These are phyloP conservation scores for Riptortus pedestris DNA, from an alignment of 1,140 invertebrate genomes.

Conservation along the genomic window DNA sequence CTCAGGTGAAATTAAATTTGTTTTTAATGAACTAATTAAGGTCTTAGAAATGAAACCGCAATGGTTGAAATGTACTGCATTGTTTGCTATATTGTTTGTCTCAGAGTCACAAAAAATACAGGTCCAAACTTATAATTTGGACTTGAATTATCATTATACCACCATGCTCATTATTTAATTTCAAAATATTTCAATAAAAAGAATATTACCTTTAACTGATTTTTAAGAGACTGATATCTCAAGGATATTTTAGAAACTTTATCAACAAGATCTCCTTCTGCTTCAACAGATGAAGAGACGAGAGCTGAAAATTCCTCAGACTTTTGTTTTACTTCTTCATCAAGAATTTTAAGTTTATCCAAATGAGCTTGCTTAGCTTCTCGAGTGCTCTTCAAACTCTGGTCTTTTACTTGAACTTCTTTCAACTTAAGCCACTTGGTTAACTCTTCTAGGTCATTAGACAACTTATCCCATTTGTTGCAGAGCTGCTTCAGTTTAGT, in stretches of 20 bases:
- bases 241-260: slow-evolving; percentile 69
- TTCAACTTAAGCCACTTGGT: slow-evolving; percentile 74
- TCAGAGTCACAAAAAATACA: too few species aligned
- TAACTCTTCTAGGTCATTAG: slow-evolving; percentile 61
- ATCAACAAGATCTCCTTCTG: slow-evolving; percentile 61
- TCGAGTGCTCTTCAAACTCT: slow-evolving; percentile 74
- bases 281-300: slow-evolving; percentile 59
- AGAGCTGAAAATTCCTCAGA: slow-evolving; percentile 58
- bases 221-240: slow-evolving; percentile 75
- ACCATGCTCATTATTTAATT: too few species aligned
- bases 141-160: too few species aligned
- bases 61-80: too few species aligned
- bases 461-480: slow-evolving; percentile 67
- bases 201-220: slow-evolving; percentile 53
- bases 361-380: slow-evolving; percentile 72
- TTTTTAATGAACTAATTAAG: too few species aligned
- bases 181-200: too few species aligned
- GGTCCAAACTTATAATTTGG: too few species aligned
- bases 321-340: slow-evolving; percentile 61
- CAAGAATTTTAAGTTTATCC: slow-evolving; percentile 61
- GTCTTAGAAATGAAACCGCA: too few species aligned
- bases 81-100: too few species aligned
- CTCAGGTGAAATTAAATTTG: too few species aligned
- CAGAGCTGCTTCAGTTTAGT: slow-evolving; percentile 58
- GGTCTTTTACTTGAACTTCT: slow-evolving; percentile 76